Conservation (phyloP, 2,113 vertebrate genomes). For the Chaenogobius annularis region DNA sequence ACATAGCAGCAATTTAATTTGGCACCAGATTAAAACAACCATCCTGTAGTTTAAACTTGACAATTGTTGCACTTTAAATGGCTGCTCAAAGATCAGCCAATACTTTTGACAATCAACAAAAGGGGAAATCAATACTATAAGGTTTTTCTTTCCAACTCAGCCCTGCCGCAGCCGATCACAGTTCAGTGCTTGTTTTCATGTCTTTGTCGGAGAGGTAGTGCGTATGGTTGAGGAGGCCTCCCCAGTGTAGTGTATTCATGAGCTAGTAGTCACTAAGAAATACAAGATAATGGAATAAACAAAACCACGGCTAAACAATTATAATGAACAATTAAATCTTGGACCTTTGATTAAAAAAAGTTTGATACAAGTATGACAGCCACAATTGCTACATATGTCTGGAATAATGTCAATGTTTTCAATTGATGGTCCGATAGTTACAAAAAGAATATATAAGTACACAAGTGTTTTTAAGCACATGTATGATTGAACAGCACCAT, state of each 20-base stretch:
- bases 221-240: constrained; percentile 71
- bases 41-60: neutral
- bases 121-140: neutral
- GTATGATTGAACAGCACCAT: constrained; percentile 44
- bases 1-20: constrained; percentile 35
- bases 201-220: constrained; percentile 59
- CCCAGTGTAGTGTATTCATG: constrained; percentile 65
- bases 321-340: constrained; percentile 35
- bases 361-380: constrained; percentile 30
- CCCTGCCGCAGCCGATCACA: constrained; percentile 34
- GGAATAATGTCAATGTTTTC: constrained; percentile 35
- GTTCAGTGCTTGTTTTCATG: constrained; percentile 40
- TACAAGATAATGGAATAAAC: constrained; percentile 63
- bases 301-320: constrained; percentile 59
- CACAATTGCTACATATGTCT: constrained; percentile 76
- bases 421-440: constrained; percentile 41
- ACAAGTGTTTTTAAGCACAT: constrained; percentile 29
- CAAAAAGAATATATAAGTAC: constrained; percentile 39
- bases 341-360: constrained; percentile 34
- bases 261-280: constrained; percentile 71
- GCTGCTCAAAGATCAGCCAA: neutral
- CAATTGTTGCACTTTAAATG: neutral
- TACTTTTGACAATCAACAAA: neutral
- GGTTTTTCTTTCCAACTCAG: constrained; percentile 2
- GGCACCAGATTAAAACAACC: constrained; percentile 41